phyloP scores from a whole-genome alignment of 2,888 invertebrate species.

The Arrhopalites spinosus region DNA sequence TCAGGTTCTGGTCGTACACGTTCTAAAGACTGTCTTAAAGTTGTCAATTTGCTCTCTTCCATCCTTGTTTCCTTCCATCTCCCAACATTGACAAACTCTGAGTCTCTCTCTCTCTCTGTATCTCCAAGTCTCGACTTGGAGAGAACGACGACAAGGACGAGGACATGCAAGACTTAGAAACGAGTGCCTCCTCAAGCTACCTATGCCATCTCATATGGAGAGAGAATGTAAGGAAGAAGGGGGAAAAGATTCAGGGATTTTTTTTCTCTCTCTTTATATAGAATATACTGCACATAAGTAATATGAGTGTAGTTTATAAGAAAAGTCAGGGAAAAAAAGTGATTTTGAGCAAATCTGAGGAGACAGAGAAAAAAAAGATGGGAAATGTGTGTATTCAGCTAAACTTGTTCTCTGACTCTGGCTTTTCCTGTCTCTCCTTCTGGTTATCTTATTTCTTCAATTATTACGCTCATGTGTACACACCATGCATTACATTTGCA shows the following conservation, averaged over 20 bases:
- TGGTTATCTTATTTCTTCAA: conserved; percentile 15
- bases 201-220: no score
- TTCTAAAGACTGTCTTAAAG: conserved; percentile 17
- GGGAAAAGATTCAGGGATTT: neutral
- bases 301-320: neutral
- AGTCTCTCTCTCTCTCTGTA: no score
- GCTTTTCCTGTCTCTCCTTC: neutral
- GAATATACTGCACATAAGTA: neutral
- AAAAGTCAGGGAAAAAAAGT: neutral
- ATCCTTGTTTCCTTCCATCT: neutral
- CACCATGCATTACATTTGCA: neutral
- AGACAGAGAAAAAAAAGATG: neutral
- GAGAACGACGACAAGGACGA: neutral
- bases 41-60: conserved; percentile 1
- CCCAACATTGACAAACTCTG: neutral
- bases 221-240: no score
- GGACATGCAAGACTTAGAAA: neutral
- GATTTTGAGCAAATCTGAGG: neutral
- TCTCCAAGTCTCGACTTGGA: no score
- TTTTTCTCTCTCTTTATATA: neutral
- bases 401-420: neutral
- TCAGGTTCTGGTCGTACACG: conserved; percentile 12
- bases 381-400: conserved; percentile 21
- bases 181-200: no score
- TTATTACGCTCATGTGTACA: conserved; percentile 13